A percentile compares a stretch with the other conserved stretches of the same genome.
Evolutionary conservation across 2,888 invertebrate genomes (phyloP).

Genomic region (Parnassius mnemosyne): DNA sequence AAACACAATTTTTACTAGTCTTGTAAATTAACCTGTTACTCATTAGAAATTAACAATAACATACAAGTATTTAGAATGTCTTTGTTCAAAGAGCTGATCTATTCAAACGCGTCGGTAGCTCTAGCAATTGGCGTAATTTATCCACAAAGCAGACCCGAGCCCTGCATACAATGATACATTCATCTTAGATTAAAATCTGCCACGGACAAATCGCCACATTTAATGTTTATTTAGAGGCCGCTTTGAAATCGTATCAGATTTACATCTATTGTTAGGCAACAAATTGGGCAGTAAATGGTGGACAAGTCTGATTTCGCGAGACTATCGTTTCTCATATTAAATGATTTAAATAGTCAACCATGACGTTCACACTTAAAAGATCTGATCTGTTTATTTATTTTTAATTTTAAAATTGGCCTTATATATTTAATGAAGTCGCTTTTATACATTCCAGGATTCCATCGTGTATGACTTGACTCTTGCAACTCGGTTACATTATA

Average conservation of each 20-base stretch:
- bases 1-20: too few species aligned
- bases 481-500: too few species aligned
- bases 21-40: too few species aligned
- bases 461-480: too few species aligned
- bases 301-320: conserved; percentile 5
- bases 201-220: conserved; percentile 58
- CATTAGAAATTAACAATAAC: too few species aligned
- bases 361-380: neutral
- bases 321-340: conserved; percentile 13
- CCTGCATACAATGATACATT: conserved; percentile 56
- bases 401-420: too few species aligned
- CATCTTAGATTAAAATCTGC: conserved; percentile 65
- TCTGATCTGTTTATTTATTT: too few species aligned
- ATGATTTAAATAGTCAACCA: conserved; percentile 15
- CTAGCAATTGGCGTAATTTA: conserved; percentile 46
- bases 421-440: too few species aligned
- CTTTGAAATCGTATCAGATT: conserved; percentile 34
- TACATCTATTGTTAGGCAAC: conserved; percentile 33
- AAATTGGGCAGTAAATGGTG: conserved; percentile 27
- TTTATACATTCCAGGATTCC: too few species aligned
- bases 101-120: conserved; percentile 20
- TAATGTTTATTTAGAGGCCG: conserved; percentile 36
- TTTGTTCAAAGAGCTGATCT: conserved; percentile 11
- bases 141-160: conserved; percentile 37
- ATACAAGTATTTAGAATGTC: neutral